These are phyloP conservation scores for Dichetophora obliterata DNA, from an alignment of 2,888 invertebrate species.

Conservation along the genomic window DNA sequence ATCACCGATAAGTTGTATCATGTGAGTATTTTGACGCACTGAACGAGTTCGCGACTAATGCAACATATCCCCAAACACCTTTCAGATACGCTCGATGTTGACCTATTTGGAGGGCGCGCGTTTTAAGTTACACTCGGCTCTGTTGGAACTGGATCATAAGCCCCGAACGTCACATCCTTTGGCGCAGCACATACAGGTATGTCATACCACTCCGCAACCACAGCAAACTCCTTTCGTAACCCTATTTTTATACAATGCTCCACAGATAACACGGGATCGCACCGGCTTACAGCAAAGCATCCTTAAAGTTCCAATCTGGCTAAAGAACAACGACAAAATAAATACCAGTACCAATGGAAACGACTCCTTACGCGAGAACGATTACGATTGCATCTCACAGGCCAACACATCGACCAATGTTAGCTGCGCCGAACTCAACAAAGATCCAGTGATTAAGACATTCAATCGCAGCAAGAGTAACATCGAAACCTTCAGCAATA, in stretches of 20 bases:
- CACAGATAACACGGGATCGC: slow-evolving; percentile 83
- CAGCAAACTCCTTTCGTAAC: background rate
- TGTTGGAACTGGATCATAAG: slow-evolving; percentile 85
- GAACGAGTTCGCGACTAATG: slow-evolving; percentile 9
- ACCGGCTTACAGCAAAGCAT: slow-evolving; percentile 90
- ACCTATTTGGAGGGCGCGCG: slow-evolving; percentile 92
- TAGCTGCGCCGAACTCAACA: slow-evolving; percentile 63
- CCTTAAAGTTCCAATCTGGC: slow-evolving; percentile 77
- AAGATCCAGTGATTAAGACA: slow-evolving; percentile 58
- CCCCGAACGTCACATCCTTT: slow-evolving; percentile 85
- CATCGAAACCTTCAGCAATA: slow-evolving; percentile 65
- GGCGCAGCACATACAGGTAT: slow-evolving; percentile 83
- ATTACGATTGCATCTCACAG: slow-evolving; percentile 52
- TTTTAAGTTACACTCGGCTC: slow-evolving; percentile 86
- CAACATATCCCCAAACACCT: slow-evolving; percentile 46
- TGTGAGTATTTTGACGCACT: slow-evolving; percentile 72
- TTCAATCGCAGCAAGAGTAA: slow-evolving; percentile 69
- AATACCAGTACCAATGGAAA: slow-evolving; percentile 44
- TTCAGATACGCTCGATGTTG: slow-evolving; percentile 91
- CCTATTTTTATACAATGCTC: background rate
- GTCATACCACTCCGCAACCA: background rate
- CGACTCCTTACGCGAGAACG: slow-evolving; percentile 42
- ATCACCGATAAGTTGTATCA: slow-evolving; percentile 93
- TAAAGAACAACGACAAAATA: slow-evolving; percentile 67
- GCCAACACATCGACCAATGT: slow-evolving; percentile 53